A percentile compares a stretch with the other conserved stretches of the same genome.
Evolutionary conservation across 2,113 vertebrate genomes (phyloP).

Genomic region (Limnothrissa miodon): DNA sequence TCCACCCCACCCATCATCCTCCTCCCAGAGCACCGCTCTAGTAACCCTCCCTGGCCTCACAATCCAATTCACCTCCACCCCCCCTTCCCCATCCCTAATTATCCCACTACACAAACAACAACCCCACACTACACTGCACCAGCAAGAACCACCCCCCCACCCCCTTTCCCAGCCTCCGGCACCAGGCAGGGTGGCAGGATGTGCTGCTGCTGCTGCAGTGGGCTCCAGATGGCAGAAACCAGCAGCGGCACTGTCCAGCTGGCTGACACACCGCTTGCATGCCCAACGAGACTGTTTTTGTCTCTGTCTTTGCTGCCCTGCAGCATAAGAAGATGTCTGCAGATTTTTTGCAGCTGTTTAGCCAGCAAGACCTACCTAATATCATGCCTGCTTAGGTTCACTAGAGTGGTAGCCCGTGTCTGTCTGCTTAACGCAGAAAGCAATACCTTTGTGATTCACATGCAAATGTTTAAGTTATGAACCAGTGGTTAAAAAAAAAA

Average conservation of each 20-base stretch:
- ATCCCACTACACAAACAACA: too few relatives aligned
- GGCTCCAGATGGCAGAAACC: neutral
- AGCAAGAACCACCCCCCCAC: too few relatives aligned
- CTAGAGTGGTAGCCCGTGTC: too few relatives aligned
- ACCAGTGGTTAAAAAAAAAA: neutral
- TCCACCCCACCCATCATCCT: too few relatives aligned
- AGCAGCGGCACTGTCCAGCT: neutral
- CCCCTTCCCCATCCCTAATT: too few relatives aligned
- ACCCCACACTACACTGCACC: too few relatives aligned
- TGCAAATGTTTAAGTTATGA: neutral
- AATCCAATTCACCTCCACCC: too few relatives aligned
- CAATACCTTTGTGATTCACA: neutral
- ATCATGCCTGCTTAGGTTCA: neutral
- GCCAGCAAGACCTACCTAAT: neutral
- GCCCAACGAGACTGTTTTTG: neutral
- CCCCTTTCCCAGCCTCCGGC: neutral
- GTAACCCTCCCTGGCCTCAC: too few relatives aligned
- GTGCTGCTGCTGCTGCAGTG: neutral
- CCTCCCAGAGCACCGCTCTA: too few relatives aligned
- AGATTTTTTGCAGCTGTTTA: neutral
- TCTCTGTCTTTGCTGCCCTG: neutral
- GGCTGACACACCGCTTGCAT: neutral
- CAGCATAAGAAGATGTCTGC: too few relatives aligned
- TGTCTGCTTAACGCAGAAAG: neutral
- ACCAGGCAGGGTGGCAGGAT: neutral